Base-by-base conservation (phyloP, 2,888 invertebrate species). In the Callyntrura guangdongensis region DNA sequence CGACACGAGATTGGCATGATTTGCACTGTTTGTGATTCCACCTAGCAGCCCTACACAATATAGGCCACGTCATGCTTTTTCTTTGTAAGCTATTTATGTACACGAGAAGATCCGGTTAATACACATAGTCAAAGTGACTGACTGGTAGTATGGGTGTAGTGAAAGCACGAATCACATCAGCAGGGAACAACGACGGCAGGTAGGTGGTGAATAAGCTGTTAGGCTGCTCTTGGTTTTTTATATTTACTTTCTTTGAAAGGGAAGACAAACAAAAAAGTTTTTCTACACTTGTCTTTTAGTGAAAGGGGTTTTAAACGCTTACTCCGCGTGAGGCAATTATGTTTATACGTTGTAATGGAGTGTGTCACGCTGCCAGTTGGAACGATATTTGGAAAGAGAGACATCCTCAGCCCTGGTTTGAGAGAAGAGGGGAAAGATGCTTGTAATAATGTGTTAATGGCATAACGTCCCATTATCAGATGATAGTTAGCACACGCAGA, bases 211-310 rank as follows among this genome's bases (percentile, higher is more conserved):
- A 20, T 61, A n/a, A n/a, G 20, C 17, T 8, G 61, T 61, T n/a
- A 3, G 1, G 61, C 17, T n/a, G 17, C 14, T 67, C 45, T 72
- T 72, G 72, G 36, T 72, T 17, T 25, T 6, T 45, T 45, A 4
- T 17, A 20, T 20, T 36, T 22, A 9, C 61, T 45, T 20, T 20
- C 49, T 74, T 74, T 74, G 22, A 74, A 74, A 72, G 20, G 49
- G 49, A 74, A 72, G 72, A n/a, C 72, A 74, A 74, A 74, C 74
- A 49, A 72, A 9, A 64, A 22, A 69, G 69, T 69, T 74, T 74
- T 72, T 69, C 17, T 2, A 2, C 17, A n/a, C 59, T 59, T 49
- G 74, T 36, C 20, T 74, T 47, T 22, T 49, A 74, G 49, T 47
- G 47, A 74, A 47, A 74, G 74, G 74, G 74, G 74, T 49, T 47